These are phyloP conservation scores for Metopia argyrocephala DNA, from an alignment of 2,888 invertebrate species.

Conservation along the genomic window DNA sequence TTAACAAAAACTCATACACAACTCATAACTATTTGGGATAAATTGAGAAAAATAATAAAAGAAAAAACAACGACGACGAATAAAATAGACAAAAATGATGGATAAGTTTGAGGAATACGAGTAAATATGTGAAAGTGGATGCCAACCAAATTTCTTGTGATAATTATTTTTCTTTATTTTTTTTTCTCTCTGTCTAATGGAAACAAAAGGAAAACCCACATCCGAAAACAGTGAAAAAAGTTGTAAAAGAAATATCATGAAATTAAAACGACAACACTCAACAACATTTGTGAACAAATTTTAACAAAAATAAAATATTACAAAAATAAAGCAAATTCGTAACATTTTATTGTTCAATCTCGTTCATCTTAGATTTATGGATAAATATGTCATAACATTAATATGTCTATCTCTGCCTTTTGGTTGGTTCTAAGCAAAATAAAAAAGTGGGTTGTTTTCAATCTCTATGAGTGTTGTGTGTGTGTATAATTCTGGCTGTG, in stretches of 20 bases:
- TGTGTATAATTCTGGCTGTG: not conserved
- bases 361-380: not conserved
- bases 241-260: not conserved
- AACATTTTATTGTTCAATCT: slow-evolving; percentile 3
- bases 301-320: not conserved
- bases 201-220: slow-evolving; percentile 33
- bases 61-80: not conserved
- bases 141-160: slow-evolving; percentile 19
- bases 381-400: slow-evolving; percentile 44
- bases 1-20: slow-evolving; percentile 21
- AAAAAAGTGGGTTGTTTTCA: slow-evolving; percentile 28
- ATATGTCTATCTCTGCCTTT: slow-evolving; percentile 15
- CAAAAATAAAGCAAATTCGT: not conserved
- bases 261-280: no score
- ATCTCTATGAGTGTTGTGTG: not conserved
- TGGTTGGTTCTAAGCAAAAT: slow-evolving; percentile 22
- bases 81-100: not conserved
- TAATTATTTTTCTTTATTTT: not conserved
- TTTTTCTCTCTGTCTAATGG: no score
- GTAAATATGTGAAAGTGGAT: slow-evolving; percentile 37
- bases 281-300: not conserved
- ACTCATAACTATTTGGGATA: slow-evolving; percentile 1
- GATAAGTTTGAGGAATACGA: not conserved
- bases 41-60: not conserved
- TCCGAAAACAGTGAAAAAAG: not conserved